Conservation (phyloP, 1,140 invertebrate genomes). For the Nymphalis io region DNA sequence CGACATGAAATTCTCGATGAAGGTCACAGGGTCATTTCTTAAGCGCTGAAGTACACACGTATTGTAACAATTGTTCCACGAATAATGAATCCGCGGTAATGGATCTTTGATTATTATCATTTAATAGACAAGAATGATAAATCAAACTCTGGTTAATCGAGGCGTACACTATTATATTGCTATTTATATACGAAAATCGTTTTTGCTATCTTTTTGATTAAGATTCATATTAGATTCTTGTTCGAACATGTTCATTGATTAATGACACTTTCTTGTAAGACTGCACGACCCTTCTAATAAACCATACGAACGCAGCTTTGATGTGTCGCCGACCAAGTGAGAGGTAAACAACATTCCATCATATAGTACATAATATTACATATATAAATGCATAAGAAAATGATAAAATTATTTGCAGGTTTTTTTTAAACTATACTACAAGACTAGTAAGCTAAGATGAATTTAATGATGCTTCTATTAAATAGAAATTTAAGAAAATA, state of each 20-base stretch:
- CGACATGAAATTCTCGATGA: constrained; percentile 30
- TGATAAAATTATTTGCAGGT: neutral
- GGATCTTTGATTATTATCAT: constrained; percentile 66
- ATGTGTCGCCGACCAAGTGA: constrained; percentile 1
- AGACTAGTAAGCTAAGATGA: neutral
- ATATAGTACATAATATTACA: neutral
- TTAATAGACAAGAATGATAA: constrained; percentile 66
- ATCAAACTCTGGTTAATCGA: constrained; percentile 50
- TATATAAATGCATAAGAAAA: neutral
- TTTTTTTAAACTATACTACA: neutral
- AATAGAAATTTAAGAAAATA: constrained; percentile 17
- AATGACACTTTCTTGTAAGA: constrained; percentile 57
- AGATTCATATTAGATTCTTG: constrained; percentile 52
- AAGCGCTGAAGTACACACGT: constrained; percentile 49
- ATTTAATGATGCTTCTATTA: constrained; percentile 1
- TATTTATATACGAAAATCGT: constrained; percentile 46
- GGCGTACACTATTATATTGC: constrained; percentile 43
- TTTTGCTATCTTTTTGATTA: constrained; percentile 60
- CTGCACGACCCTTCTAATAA: constrained; percentile 34
- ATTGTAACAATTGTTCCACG: constrained; percentile 57
- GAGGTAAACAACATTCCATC: neutral
- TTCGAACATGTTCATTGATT: constrained; percentile 54
- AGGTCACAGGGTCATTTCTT: constrained; percentile 53
- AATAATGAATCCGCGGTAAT: constrained; percentile 63
- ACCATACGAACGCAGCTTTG: constrained; percentile 12